phyloP scores from a whole-genome alignment of 1,140 invertebrate genomes.

The Leptoteleia sp. region DNA sequence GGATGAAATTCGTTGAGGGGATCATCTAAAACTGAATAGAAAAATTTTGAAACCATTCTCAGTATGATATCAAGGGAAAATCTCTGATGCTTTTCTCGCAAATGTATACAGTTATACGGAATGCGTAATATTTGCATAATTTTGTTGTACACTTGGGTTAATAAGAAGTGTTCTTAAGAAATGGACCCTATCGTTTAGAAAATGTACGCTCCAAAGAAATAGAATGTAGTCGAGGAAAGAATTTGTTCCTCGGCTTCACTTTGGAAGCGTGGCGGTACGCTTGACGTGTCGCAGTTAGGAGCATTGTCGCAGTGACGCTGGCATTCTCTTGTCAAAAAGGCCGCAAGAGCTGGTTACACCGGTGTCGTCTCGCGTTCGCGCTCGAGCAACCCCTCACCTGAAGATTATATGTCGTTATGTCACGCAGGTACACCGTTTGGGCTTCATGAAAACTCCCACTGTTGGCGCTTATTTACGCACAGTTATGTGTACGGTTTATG shows the following conservation, averaged over 20 bases:
- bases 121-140: too few species aligned
- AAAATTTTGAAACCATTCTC: too few species aligned
- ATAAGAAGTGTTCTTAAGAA: too few species aligned
- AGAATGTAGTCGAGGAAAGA: too few species aligned
- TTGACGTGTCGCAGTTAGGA: slow-evolving; percentile 14
- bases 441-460: slow-evolving; percentile 30
- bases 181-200: not conserved
- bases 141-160: too few species aligned
- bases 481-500: slow-evolving; percentile 50
- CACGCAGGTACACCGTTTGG: slow-evolving; percentile 31
- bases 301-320: not conserved
- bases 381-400: slow-evolving; percentile 19
- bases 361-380: slow-evolving; percentile 2
- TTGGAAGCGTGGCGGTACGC: slow-evolving; percentile 12
- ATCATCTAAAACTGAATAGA: too few species aligned
- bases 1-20: too few species aligned
- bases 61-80: too few species aligned
- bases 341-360: slow-evolving; percentile 20
- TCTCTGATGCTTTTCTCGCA: too few species aligned
- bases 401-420: slow-evolving; percentile 37
- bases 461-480: slow-evolving; percentile 40
- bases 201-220: too few species aligned
- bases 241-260: not conserved
- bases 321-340: slow-evolving; percentile 21
- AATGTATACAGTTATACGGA: too few species aligned